Percentiles rank a stretch among this genome's conserved stretches.
Evolutionary conservation across 2,888 invertebrate genomes (phyloP).

Genomic region (Mythimna lalbum): DNA sequence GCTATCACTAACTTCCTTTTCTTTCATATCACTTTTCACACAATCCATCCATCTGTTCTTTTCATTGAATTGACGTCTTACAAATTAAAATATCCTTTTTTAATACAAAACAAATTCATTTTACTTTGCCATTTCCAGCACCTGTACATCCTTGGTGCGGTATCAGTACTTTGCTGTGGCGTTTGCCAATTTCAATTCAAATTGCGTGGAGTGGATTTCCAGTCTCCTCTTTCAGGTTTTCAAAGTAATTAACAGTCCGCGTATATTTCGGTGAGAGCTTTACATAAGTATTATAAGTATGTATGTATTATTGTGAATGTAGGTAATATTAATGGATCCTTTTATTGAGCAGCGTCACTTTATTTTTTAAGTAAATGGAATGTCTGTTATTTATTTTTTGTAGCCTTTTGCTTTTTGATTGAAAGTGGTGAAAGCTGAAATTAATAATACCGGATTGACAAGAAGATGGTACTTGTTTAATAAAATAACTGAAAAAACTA

Average conservation of each 20-base stretch:
- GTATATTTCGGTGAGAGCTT: slow-evolving; percentile 55
- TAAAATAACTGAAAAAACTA: no score
- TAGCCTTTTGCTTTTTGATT: neutral
- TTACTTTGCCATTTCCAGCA: slow-evolving; percentile 56
- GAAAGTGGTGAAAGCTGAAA: neutral
- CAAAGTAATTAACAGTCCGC: slow-evolving; percentile 71
- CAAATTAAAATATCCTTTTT: neutral
- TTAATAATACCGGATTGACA: neutral
- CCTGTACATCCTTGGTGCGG: slow-evolving; percentile 55
- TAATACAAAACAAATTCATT: neutral
- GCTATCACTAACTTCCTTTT: no score
- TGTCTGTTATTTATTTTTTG: neutral
- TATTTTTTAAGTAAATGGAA: neutral
- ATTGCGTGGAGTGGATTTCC: slow-evolving; percentile 75
- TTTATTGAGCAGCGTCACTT: slow-evolving; percentile 12
- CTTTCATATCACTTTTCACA: no score
- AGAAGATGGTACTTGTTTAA: neutral
- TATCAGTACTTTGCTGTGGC: slow-evolving; percentile 66
- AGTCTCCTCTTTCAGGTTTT: slow-evolving; percentile 72
- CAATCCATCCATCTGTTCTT: no score
- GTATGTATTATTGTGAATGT: slow-evolving; percentile 5
- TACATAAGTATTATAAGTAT: slow-evolving; percentile 7
- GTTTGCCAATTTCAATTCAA: slow-evolving; percentile 80
- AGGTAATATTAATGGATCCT: slow-evolving; percentile 12
- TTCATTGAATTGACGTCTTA: neutral